Evolutionary conservation across 2,113 vertebrate genomes (phyloP).

Genomic region (Pipa parva): DNA sequence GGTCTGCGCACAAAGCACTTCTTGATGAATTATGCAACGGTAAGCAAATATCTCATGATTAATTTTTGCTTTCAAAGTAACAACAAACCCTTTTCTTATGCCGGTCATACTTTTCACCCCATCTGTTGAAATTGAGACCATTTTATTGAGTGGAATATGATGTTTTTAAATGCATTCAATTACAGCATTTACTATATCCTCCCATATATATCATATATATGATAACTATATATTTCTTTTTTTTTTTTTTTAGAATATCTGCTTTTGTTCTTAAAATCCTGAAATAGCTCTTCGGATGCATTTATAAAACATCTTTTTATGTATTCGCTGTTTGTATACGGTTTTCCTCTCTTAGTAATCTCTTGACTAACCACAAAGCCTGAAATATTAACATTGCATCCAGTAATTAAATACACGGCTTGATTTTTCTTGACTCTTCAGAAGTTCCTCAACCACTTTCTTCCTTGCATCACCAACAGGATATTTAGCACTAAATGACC

Average conservation of each 20-base stretch:
- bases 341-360: slow-evolving; percentile 17
- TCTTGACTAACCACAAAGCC: background rate
- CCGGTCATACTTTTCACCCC: too few relatives aligned
- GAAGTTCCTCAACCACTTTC: too few relatives aligned
- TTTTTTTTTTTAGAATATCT: slow-evolving; percentile 13
- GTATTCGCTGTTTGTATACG: slow-evolving; percentile 8
- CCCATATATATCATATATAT: background rate
- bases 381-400: slow-evolving; percentile 11
- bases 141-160: too few relatives aligned
- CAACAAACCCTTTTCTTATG: too few relatives aligned
- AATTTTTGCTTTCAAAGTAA: too few relatives aligned
- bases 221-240: too few relatives aligned
- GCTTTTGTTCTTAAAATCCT: background rate
- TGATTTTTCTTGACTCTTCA: background rate
- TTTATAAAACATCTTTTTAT: slow-evolving; percentile 6
- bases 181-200: too few relatives aligned
- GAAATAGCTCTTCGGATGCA: background rate
- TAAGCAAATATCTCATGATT: too few relatives aligned
- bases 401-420: background rate
- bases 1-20: slow-evolving; percentile 12
- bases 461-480: background rate
- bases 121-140: too few relatives aligned
- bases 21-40: background rate
- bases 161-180: too few relatives aligned
- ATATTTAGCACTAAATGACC: background rate